Conservation (phyloP, 2,113 vertebrate species). For the Cochlearius cochlearius region DNA sequence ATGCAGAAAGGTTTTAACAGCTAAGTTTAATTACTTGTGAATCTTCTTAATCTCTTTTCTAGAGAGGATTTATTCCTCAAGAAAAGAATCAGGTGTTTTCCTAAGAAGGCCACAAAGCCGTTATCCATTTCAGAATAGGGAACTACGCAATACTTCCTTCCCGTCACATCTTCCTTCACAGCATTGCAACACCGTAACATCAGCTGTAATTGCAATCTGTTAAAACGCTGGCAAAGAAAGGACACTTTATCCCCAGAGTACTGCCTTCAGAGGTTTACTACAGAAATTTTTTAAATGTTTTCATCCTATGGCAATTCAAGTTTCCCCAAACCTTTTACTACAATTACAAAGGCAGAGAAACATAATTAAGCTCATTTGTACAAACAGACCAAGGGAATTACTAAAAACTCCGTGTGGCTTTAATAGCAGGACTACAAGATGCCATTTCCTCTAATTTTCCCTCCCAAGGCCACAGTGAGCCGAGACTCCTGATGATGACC, state of each 20-base stretch:
- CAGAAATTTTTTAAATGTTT: neutral
- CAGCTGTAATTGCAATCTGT: neutral
- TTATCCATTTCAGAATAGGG: neutral
- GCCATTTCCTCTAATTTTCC: neutral
- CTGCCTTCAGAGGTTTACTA: neutral
- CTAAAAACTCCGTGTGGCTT: neutral
- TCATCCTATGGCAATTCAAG: neutral
- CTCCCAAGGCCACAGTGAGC: neutral
- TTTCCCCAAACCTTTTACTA: neutral
- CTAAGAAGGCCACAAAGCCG: neutral
- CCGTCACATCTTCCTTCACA: neutral
- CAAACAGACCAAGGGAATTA: neutral
- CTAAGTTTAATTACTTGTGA: neutral
- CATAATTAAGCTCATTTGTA: neutral
- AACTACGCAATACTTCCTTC: constrained; percentile 25
- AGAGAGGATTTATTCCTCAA: neutral
- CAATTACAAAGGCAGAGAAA: neutral
- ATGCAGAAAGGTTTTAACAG: neutral
- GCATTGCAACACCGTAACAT: neutral
- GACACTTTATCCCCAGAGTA: neutral
- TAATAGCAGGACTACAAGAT: neutral
- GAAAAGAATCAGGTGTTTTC: neutral
- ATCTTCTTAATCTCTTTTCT: neutral
- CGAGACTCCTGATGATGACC: neutral
- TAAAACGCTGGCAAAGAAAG: neutral